Evolutionary conservation across 2,888 invertebrate genomes (phyloP).

Genomic region (Phymatocera aterrima): DNA sequence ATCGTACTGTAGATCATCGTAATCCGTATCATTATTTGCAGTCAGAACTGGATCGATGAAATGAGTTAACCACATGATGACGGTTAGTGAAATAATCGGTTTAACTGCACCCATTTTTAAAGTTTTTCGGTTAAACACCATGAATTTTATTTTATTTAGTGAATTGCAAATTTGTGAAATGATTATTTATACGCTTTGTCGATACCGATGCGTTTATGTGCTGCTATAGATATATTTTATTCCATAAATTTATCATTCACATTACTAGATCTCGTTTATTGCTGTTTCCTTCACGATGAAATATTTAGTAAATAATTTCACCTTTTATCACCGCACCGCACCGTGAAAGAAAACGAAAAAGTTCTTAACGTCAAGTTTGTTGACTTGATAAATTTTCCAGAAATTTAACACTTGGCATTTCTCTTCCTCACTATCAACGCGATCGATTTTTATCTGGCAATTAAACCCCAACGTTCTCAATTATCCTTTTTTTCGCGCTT

Average conservation of each 20-base stretch:
- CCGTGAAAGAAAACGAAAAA: background rate
- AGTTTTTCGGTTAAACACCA: background rate
- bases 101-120: conserved; percentile 4
- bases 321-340: no score
- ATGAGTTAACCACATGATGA: background rate
- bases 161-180: background rate
- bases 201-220: background rate
- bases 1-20: conserved; percentile 17
- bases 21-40: conserved; percentile 17
- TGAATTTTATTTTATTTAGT: no score
- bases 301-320: no score
- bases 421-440: background rate
- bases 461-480: no score
- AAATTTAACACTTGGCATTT: background rate
- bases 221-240: background rate
- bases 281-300: background rate
- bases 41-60: background rate
- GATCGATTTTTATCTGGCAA: no score
- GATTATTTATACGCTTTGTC: background rate
- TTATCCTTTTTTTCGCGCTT: no score
- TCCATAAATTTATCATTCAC: background rate
- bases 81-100: background rate
- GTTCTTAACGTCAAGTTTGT: background rate
- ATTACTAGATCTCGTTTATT: background rate
- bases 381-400: background rate